Conservation (phyloP, 2,113 vertebrate species). For the Syngnathus typhle region DNA sequence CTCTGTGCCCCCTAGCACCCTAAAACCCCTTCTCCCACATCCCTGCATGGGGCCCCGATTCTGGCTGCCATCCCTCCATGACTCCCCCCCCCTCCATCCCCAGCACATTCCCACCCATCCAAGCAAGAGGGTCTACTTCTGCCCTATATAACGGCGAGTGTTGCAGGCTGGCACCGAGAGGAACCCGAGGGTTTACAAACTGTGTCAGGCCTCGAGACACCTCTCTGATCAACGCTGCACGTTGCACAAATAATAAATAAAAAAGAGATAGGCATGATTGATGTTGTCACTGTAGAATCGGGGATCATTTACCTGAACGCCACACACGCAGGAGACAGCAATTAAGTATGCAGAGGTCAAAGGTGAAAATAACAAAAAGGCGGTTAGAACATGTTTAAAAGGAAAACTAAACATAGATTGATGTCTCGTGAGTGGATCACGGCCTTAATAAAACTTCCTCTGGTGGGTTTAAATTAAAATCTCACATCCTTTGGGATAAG, state of each 20-base stretch:
- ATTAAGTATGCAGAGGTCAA: neutral
- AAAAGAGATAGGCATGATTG: conserved; percentile 47
- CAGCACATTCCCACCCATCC: conserved; percentile 35
- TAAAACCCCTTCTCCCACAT: conserved; percentile 41
- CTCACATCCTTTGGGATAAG: conserved; percentile 43
- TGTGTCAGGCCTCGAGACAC: conserved; percentile 71
- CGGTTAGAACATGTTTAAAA: neutral
- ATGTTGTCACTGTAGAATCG: conserved; percentile 58
- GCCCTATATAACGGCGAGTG: conserved; percentile 68
- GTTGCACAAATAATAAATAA: conserved; percentile 39
- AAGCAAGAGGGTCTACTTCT: conserved; percentile 50
- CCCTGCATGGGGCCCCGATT: conserved; percentile 53
- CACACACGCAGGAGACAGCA: conserved; percentile 2
- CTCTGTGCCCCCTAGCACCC: conserved; percentile 46
- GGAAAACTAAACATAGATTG: neutral
- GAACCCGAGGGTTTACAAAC: conserved; percentile 65
- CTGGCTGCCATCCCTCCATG: conserved; percentile 49
- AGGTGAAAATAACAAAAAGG: neutral
- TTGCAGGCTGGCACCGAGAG: conserved; percentile 62
- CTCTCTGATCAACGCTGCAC: conserved; percentile 56
- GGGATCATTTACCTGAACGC: conserved; percentile 47
- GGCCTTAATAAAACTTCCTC: conserved; percentile 56
- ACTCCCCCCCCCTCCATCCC: neutral
- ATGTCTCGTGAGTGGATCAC: conserved; percentile 24
- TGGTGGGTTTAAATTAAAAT: conserved; percentile 60